Conservation (phyloP, 2,113 vertebrate species). For the Dendrocopos noguchii region DNA sequence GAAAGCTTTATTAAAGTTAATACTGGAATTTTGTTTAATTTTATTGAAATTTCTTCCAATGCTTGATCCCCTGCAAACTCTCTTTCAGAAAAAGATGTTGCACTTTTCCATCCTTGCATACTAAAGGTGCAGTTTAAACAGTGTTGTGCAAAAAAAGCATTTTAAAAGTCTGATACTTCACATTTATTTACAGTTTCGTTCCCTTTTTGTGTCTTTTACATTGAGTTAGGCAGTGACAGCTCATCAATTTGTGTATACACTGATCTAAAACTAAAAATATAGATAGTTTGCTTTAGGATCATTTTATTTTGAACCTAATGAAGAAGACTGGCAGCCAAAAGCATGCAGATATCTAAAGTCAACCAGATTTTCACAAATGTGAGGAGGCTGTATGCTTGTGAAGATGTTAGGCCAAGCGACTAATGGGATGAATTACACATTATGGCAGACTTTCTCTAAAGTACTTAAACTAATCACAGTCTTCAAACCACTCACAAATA, state of each 20-base stretch:
- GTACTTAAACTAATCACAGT: background rate
- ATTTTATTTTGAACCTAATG: background rate
- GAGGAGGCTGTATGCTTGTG: background rate
- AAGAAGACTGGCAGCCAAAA: background rate
- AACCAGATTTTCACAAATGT: background rate
- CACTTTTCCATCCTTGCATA: background rate
- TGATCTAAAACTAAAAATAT: background rate
- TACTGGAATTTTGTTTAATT: background rate
- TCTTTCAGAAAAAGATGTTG: background rate
- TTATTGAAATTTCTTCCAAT: slow-evolving; percentile 11
- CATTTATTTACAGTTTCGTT: background rate
- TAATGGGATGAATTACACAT: background rate
- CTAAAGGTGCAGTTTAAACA: background rate
- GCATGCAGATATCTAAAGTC: background rate
- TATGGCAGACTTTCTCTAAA: background rate
- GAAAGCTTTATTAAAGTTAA: slow-evolving; percentile 33
- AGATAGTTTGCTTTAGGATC: accelerated
- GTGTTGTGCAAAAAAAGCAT: background rate
- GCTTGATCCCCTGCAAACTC: background rate
- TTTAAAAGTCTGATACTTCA: background rate
- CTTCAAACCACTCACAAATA: background rate
- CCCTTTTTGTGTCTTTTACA: background rate
- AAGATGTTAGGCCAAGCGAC: background rate
- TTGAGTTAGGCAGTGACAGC: background rate
- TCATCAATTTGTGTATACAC: background rate